Evolutionary conservation across 1,140 invertebrate genomes (phyloP), one percentile per base, ranked within the genome.

Genomic region (Liolophura sinensis): DNA sequence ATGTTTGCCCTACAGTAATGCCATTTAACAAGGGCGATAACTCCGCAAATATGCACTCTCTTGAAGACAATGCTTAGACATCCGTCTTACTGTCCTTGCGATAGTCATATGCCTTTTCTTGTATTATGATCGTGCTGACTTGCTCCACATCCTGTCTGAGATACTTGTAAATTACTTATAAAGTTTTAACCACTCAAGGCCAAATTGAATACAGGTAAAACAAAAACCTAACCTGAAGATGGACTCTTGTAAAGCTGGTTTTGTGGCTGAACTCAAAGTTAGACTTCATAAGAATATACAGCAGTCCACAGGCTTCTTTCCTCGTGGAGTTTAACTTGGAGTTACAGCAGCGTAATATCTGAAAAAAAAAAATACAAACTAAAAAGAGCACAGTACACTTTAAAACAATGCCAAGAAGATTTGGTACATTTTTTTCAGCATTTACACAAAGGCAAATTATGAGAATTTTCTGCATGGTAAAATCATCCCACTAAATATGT

Each of bases 261-360:
- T 91, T 88, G 55, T 89, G 88, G 24, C 90, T 92, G 76, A 93
- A 94, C 78, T 96, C 93, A 86, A 94, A 96, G 85, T 96, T 97
- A 76, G 92, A 93, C 67, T 94, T 88, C 93, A 97, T 95, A 24
- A 97, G 86, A 49, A 96, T 85, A 85, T 97, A 97, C 0, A 97
- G 85, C 12, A 95, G 89, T 62, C 93, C 93, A 77, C 93, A 94
- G 0, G 94, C 92, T 82, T 96, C 94, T 74, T 94, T 92, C 46
- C 95, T 88, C 48, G 77, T 82, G 0, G 78, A 75, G 47, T 73
- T 72, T 22, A 83, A 73, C 54, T 78, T 76, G 4, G 78, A 81
- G 68, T 79, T 84, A 68, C 82, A 84, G 71, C 82, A 82, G 0
- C 75, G 70, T 60, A 83, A 62, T 9, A 83, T 71, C 80, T 83